Conservation (phyloP, 2,113 vertebrate species). For the Accipiter virgatus region DNA sequence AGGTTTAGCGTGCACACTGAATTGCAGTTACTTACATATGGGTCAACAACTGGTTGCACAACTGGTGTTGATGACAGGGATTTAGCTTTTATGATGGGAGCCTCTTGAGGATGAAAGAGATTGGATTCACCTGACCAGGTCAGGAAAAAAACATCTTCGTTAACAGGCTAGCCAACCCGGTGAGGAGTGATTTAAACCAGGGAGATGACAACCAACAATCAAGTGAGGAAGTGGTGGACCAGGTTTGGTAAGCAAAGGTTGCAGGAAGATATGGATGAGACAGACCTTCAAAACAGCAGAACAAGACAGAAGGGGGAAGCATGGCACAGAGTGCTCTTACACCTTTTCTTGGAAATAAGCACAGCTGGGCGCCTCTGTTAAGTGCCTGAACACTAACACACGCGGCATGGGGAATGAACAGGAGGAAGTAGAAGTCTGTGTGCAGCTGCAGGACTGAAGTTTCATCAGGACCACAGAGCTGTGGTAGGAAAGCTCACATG, state of each 20-base stretch:
- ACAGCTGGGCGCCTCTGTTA: background rate
- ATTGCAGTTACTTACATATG: background rate
- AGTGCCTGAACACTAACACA: background rate
- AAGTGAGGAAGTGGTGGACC: background rate
- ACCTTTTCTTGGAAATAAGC: background rate
- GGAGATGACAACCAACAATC: background rate
- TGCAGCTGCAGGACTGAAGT: background rate
- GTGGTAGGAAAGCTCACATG: background rate
- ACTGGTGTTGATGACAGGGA: background rate
- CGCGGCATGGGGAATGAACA: background rate
- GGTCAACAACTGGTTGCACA: background rate
- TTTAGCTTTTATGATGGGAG: background rate
- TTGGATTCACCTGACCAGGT: background rate
- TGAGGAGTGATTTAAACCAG: background rate
- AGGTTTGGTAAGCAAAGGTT: background rate
- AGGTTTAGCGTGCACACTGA: background rate
- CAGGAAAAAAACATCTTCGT: background rate
- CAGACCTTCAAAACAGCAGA: background rate
- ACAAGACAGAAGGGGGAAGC: background rate
- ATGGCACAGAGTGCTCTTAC: background rate
- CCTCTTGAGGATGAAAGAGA: background rate
- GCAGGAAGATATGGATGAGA: background rate
- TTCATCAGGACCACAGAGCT: background rate
- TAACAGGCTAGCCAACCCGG: background rate
- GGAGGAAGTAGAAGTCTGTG: background rate